These are phyloP conservation scores for Amphiura filiformis DNA, from an alignment of 35 echinoderm and acorn worm genomes.

Conservation along the genomic window DNA sequence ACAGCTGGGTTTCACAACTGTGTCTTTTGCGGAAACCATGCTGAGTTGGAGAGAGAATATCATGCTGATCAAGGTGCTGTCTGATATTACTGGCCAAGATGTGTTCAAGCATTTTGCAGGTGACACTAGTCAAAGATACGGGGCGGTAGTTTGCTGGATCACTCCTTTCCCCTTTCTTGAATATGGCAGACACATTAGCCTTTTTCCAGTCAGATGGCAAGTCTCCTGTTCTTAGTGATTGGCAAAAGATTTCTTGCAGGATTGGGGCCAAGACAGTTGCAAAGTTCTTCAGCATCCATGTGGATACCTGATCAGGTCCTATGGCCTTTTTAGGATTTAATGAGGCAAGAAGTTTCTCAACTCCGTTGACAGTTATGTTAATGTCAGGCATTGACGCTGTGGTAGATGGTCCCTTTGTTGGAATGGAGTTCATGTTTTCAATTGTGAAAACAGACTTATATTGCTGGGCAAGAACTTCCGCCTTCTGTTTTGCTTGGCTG, in stretches of 20 bases:
- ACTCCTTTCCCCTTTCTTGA: too few species aligned
- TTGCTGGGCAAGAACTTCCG: too few species aligned
- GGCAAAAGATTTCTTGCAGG: neutral
- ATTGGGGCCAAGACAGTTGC: neutral
- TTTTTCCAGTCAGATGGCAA: neutral
- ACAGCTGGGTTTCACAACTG: neutral
- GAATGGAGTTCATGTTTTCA: neutral
- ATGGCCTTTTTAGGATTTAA: neutral
- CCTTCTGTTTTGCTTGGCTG: too few species aligned
- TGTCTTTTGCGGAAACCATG: too few species aligned
- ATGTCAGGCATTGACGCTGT: neutral
- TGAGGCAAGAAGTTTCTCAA: conserved; percentile 18
- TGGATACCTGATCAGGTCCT: neutral
- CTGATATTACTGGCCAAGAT: neutral
- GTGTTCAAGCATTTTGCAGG: too few species aligned
- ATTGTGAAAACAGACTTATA: too few species aligned
- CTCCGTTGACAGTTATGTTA: neutral
- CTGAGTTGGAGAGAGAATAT: too few species aligned
- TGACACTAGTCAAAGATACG: too few species aligned
- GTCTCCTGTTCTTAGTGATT: neutral
- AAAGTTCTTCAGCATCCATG: neutral
- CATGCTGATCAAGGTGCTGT: neutral
- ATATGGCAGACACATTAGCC: neutral
- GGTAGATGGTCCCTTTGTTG: neutral
- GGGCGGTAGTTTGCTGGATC: too few species aligned